phyloP scores from a whole-genome alignment of 2,113 vertebrate genomes.

The Callaeas wilsoni region DNA sequence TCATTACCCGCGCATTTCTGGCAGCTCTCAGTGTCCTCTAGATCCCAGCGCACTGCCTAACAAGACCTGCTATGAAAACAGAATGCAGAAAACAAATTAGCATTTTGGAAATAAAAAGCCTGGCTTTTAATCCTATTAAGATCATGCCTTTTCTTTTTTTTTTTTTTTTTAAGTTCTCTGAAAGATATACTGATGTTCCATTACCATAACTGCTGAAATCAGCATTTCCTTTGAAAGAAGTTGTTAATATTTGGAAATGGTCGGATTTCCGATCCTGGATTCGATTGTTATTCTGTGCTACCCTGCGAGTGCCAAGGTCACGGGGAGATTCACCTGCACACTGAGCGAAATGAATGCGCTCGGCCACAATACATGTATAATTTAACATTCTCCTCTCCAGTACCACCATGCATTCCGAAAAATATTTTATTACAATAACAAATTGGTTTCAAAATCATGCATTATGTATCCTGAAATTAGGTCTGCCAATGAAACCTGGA shows the following conservation, averaged over 20 bases:
- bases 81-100: constrained; percentile 77
- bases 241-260: constrained; percentile 83
- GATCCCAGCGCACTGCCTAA: constrained; percentile 40
- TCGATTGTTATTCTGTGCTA: constrained; percentile 80
- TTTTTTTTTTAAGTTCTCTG: constrained; percentile 67
- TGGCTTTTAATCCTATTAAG: constrained; percentile 81
- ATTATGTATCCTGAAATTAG: constrained; percentile 84
- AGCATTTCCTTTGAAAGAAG: constrained; percentile 81
- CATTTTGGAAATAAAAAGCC: constrained; percentile 78
- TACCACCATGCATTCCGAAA: constrained; percentile 77
- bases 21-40: constrained; percentile 52
- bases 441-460: constrained; percentile 84
- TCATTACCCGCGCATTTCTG: constrained; percentile 35
- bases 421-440: constrained; percentile 86
- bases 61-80: constrained; percentile 63
- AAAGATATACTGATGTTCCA: constrained; percentile 75
- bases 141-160: constrained; percentile 38
- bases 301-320: constrained; percentile 77
- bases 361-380: constrained; percentile 81
- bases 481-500: constrained; percentile 73
- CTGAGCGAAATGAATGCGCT: constrained; percentile 75
- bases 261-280: constrained; percentile 70
- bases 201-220: constrained; percentile 83
- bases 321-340: constrained; percentile 77
- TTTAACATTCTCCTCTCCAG: constrained; percentile 78